Percentiles rank a stretch among this genome's conserved stretches.
Conservation (phyloP, 1,140 invertebrate species). For the Parasteatoda tepidariorum region DNA sequence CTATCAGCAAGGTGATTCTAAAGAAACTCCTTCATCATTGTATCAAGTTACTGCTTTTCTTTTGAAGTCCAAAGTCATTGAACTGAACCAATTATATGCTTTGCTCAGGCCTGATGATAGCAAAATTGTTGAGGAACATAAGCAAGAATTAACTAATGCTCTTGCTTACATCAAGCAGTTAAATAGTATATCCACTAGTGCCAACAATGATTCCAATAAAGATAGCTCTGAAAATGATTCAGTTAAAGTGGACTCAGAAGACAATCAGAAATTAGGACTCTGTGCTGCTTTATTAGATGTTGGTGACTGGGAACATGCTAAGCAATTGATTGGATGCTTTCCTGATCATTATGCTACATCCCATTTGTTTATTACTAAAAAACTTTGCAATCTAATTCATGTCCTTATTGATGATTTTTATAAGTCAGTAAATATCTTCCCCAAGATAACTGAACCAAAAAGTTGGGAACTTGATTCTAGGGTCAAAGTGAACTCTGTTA, state of each 20-base stretch:
- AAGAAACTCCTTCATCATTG: slow-evolving; percentile 80
- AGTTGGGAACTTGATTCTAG: slow-evolving; percentile 8
- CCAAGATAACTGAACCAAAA: neutral
- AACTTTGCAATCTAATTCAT: slow-evolving; percentile 85
- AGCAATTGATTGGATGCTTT: slow-evolving; percentile 80
- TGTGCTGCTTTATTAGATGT: slow-evolving; percentile 88
- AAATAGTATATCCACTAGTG: slow-evolving; percentile 74
- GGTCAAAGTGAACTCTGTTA: slow-evolving; percentile 69
- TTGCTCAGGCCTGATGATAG: slow-evolving; percentile 85
- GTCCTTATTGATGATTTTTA: slow-evolving; percentile 90
- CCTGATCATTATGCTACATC: slow-evolving; percentile 85
- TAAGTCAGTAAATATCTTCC: slow-evolving; percentile 73
- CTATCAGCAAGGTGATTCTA: slow-evolving; percentile 71
- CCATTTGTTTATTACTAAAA: slow-evolving; percentile 81
- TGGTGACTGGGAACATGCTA: slow-evolving; percentile 90
- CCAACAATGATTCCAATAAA: slow-evolving; percentile 66
- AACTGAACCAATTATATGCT: slow-evolving; percentile 85
- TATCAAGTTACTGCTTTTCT: slow-evolving; percentile 91
- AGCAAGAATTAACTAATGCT: slow-evolving; percentile 84
- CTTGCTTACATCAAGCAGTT: slow-evolving; percentile 85
- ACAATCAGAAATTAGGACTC: slow-evolving; percentile 94
- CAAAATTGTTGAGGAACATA: slow-evolving; percentile 82
- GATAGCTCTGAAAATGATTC: slow-evolving; percentile 77
- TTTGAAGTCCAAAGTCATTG: slow-evolving; percentile 86
- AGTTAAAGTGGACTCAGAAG: slow-evolving; percentile 73